Conservation (phyloP, 2,888 invertebrate genomes). For the Caenorhabditis doughertyi region DNA sequence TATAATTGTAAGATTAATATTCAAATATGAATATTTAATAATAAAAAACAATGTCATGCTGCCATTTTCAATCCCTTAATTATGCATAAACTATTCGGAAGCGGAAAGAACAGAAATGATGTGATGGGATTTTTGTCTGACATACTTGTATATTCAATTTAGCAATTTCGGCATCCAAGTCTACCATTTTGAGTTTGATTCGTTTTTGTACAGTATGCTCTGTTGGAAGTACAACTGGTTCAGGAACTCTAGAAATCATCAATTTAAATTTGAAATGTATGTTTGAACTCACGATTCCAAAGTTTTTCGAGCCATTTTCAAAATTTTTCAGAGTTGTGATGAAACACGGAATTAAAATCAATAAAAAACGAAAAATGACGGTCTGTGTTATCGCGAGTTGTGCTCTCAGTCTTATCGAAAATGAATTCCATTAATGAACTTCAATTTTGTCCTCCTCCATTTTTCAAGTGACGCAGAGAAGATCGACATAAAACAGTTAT, state of each 20-base stretch:
- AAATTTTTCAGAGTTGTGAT: not conserved
- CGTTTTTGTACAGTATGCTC: conserved; percentile 51
- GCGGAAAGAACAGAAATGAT: conserved; percentile 38
- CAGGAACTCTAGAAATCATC: conserved; percentile 42
- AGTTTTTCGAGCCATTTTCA: conserved; percentile 58
- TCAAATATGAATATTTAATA: conserved; percentile 25
- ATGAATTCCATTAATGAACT: conserved; percentile 54
- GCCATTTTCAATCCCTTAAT: conserved; percentile 38
- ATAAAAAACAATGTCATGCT: conserved; percentile 25
- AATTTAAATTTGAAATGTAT: too few relatives aligned
- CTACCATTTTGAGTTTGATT: conserved; percentile 65
- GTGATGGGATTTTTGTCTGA: conserved; percentile 37
- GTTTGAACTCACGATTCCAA: conserved; percentile 54
- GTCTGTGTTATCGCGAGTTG: conserved; percentile 28
- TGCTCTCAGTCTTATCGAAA: conserved; percentile 40
- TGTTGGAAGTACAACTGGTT: conserved; percentile 47
- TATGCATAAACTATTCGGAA: conserved; percentile 29
- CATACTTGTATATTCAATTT: conserved; percentile 65
- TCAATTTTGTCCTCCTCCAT: conserved; percentile 39
- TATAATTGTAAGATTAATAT: not conserved
- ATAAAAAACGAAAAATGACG: conserved; percentile 13
- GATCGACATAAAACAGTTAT: conserved; percentile 35
- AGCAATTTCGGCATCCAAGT: conserved; percentile 67
- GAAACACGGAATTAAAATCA: conserved; percentile 29
- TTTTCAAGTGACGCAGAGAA: conserved; percentile 37